Evolutionary conservation across 2,888 invertebrate species (phyloP).

Genomic region (Callyntrura sp.): DNA sequence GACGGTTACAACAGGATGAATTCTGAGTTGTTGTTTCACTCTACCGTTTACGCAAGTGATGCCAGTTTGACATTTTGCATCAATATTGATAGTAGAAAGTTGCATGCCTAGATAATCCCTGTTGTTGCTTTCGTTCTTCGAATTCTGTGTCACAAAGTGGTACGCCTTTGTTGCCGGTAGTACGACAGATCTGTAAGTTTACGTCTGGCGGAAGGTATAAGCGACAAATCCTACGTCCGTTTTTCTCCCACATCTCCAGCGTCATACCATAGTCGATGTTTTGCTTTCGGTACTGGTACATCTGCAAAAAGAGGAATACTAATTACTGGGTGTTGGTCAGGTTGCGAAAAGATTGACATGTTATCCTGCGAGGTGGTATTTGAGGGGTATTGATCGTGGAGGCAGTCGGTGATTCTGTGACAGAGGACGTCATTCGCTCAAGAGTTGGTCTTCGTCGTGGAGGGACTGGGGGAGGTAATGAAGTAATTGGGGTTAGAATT

Average conservation of each 20-base stretch:
- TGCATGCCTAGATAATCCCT: neutral
- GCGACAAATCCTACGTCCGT: neutral
- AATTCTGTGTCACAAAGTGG: neutral
- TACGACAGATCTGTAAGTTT: neutral
- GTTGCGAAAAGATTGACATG: too few relatives aligned
- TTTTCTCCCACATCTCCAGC: neutral
- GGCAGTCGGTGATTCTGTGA: too few relatives aligned
- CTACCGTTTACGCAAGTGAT: neutral
- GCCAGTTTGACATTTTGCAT: neutral
- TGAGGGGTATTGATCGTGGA: too few relatives aligned
- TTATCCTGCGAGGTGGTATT: too few relatives aligned
- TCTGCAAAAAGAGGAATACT: neutral
- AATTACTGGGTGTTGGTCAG: too few relatives aligned
- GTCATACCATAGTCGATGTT: neutral
- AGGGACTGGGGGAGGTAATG: too few relatives aligned
- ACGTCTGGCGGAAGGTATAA: neutral
- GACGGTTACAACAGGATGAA: neutral
- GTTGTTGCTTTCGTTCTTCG: neutral
- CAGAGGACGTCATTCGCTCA: too few relatives aligned
- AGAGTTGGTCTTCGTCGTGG: too few relatives aligned
- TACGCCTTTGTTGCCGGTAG: neutral
- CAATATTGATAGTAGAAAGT: neutral
- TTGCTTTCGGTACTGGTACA: neutral
- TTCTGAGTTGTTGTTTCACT: neutral
- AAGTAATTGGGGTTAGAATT: too few relatives aligned